Percentiles rank a stretch among this genome's conserved stretches.
Conservation (phyloP, 2,113 vertebrate species). For the Diadophis punctatus region DNA sequence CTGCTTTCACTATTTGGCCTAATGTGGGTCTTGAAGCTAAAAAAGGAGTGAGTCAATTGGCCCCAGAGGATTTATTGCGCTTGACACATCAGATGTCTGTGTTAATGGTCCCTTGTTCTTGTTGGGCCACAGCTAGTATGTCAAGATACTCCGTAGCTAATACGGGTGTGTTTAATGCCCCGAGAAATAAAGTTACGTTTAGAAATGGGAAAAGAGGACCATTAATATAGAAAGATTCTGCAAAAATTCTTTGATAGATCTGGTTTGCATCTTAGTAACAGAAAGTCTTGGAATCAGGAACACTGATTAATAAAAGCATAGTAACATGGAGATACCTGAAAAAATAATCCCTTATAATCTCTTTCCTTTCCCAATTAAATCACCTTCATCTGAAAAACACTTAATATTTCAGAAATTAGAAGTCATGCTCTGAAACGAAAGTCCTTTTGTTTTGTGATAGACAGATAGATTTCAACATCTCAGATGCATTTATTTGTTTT, state of each 20-base stretch:
- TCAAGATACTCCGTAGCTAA: neutral
- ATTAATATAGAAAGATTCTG: neutral
- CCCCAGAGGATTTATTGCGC: constrained; percentile 70
- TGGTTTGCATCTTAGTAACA: constrained; percentile 35
- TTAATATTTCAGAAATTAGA: neutral
- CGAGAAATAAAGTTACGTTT: constrained; percentile 46
- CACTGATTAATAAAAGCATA: constrained; percentile 58
- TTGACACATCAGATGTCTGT: constrained; percentile 69
- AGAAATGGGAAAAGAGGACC: constrained; percentile 35
- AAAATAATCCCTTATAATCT: constrained; percentile 47
- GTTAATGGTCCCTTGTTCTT: constrained; percentile 52
- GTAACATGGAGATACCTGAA: constrained; percentile 46
- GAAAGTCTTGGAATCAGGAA: constrained; percentile 33
- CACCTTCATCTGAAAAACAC: constrained; percentile 41
- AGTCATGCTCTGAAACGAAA: neutral
- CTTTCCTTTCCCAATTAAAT: constrained; percentile 19
- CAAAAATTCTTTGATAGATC: neutral
- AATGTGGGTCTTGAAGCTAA: constrained; percentile 58
- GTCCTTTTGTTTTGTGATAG: neutral
- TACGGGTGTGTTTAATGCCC: neutral
- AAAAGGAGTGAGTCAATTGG: constrained; percentile 62
- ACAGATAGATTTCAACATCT: neutral
- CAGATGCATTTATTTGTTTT: neutral
- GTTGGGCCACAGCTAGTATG: constrained; percentile 33
- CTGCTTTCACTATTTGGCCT: constrained; percentile 76